Percentiles rank a stretch among this genome's conserved stretches.
Conservation (phyloP, 2,888 invertebrate species). For the Protonemura montana region DNA sequence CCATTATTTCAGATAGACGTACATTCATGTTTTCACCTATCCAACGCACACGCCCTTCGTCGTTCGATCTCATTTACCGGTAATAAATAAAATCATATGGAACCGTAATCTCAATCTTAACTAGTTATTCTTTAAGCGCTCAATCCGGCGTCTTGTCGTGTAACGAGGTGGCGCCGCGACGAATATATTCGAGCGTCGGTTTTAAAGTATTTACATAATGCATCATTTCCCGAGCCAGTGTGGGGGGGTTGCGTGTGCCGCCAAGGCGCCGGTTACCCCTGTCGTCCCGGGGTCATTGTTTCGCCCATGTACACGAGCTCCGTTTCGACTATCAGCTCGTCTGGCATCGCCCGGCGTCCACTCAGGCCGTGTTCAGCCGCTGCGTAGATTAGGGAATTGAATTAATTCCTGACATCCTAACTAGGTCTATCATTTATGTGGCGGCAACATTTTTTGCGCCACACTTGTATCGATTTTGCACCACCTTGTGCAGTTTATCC, state of each 20-base stretch:
- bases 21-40: not conserved
- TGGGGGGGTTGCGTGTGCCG: not conserved
- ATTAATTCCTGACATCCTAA: not conserved
- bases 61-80: not conserved
- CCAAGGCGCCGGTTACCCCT: not conserved
- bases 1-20: not conserved
- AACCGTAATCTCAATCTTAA: not conserved
- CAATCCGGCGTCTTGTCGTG: not conserved
- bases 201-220: not conserved
- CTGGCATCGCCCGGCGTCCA: not conserved
- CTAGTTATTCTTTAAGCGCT: not conserved
- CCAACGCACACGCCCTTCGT: too few relatives aligned
- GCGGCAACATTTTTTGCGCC: not conserved
- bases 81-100: not conserved
- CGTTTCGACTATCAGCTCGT: not conserved
- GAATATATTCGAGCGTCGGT: not conserved
- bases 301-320: not conserved
- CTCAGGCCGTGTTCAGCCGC: not conserved
- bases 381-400: not conserved
- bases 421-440: constrained; percentile 7
- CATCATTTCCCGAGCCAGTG: too few relatives aligned
- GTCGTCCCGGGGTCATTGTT: not conserved
- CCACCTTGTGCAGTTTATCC: not conserved
- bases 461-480: not conserved
- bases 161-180: not conserved